These are phyloP conservation scores for Ammodytes marinus DNA, from an alignment of 2,113 vertebrate genomes.

Conservation along the genomic window DNA sequence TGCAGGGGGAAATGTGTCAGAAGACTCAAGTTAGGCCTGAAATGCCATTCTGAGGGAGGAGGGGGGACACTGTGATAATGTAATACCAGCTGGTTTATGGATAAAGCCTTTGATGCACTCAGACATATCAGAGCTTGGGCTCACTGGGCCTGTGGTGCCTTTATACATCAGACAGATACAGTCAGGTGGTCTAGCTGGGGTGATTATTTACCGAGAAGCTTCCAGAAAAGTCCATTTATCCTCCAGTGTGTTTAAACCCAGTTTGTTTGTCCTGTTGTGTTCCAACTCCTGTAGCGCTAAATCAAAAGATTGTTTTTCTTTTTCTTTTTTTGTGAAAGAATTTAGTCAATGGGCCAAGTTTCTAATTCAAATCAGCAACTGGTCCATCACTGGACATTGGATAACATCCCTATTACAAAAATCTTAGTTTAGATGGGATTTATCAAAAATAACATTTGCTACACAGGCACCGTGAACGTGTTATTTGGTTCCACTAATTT, in stretches of 20 bases:
- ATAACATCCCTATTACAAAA: not conserved
- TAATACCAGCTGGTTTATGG: slow-evolving; percentile 51
- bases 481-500: not conserved
- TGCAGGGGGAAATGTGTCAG: slow-evolving; percentile 50
- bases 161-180: not conserved
- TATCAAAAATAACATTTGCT: not conserved
- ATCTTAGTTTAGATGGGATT: not conserved
- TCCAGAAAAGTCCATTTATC: slow-evolving; percentile 3
- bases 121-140: slow-evolving; percentile 20
- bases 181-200: not conserved
- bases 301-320: not conserved
- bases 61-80: slow-evolving; percentile 42
- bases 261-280: not conserved
- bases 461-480: not conserved
- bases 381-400: not conserved
- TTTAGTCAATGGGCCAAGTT: not conserved
- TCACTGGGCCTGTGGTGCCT: not conserved
- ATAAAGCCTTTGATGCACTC: slow-evolving; percentile 57
- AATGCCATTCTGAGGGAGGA: slow-evolving; percentile 37
- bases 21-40: slow-evolving; percentile 50
- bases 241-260: not conserved
- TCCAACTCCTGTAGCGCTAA: not conserved
- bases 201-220: slow-evolving; percentile 17
- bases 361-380: not conserved
- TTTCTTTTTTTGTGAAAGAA: not conserved